Conservation (phyloP, 2,113 vertebrate genomes). For the Spilogale gracilis region DNA sequence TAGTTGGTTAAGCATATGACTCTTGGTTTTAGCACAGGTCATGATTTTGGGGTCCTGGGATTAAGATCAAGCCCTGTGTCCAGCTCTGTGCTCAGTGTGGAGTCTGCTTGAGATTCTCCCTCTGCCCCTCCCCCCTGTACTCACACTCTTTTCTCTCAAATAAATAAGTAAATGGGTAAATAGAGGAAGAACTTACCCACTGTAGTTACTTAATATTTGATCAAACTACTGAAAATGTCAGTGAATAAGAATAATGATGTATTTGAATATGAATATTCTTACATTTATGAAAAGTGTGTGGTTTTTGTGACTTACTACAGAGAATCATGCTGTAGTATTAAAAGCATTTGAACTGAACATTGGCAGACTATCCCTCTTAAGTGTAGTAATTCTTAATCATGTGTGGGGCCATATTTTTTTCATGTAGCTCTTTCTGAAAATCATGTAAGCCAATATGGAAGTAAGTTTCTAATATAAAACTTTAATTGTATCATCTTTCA, state of each 20-base stretch:
- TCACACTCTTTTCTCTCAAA: too few species aligned
- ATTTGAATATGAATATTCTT: slow-evolving; percentile 16
- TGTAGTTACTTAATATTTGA: background rate
- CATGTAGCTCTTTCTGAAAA: background rate
- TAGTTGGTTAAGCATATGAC: background rate
- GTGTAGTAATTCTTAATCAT: slow-evolving; percentile 1
- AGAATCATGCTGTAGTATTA: background rate
- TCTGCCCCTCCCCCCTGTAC: background rate
- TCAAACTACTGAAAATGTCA: background rate
- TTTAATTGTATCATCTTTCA: background rate
- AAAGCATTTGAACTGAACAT: background rate
- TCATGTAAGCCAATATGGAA: background rate
- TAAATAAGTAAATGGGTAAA: background rate
- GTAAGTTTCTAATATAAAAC: background rate
- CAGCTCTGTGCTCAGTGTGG: background rate
- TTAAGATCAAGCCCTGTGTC: background rate
- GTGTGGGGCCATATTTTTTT: background rate
- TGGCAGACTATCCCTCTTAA: background rate
- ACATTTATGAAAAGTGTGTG: background rate
- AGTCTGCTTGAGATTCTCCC: background rate
- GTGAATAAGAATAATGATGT: background rate
- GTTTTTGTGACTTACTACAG: slow-evolving; percentile 29
- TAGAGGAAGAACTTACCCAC: slow-evolving; percentile 19
- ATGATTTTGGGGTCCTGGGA: background rate
- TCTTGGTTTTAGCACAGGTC: background rate